Evolutionary conservation across 2,888 invertebrate species (phyloP).

Genomic region (Patella caerulea): DNA sequence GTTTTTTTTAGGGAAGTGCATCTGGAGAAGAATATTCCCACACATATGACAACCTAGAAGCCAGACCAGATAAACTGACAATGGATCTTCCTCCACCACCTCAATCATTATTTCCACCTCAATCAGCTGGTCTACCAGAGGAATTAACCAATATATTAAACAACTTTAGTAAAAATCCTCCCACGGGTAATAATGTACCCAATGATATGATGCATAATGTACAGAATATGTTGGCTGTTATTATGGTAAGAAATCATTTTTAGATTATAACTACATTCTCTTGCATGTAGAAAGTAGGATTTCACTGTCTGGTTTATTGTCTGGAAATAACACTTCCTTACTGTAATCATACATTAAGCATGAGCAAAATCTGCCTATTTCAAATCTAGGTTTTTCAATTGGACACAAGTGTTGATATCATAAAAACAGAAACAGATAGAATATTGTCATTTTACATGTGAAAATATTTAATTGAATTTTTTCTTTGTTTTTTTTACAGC

Average conservation of each 20-base stretch:
- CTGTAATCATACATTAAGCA: too few relatives aligned
- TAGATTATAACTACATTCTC: too few relatives aligned
- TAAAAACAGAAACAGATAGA: too few relatives aligned
- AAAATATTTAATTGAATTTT: neutral
- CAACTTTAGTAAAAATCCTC: slow-evolving; percentile 48
- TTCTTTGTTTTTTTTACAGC: slow-evolving; percentile 21
- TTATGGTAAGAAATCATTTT: slow-evolving; percentile 47
- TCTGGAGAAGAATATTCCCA: neutral
- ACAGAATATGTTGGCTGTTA: slow-evolving; percentile 54
- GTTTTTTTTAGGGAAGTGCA: neutral
- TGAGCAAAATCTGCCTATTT: too few relatives aligned
- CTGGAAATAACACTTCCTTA: too few relatives aligned
- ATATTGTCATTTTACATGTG: too few relatives aligned
- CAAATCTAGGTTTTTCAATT: too few relatives aligned
- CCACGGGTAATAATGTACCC: slow-evolving; percentile 35
- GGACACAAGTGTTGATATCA: too few relatives aligned
- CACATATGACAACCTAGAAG: slow-evolving; percentile 15
- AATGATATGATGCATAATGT: slow-evolving; percentile 47
- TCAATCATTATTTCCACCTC: neutral
- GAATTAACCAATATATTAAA: slow-evolving; percentile 57
- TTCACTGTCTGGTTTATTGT: too few relatives aligned
- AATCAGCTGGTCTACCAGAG: slow-evolving; percentile 47
- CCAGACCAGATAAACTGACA: slow-evolving; percentile 6
- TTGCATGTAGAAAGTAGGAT: too few relatives aligned
- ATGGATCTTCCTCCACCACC: slow-evolving; percentile 12